Evolutionary conservation across 2,797 vertebrate genomes (phyloP), one percentile per base, ranked within the genome.

Genomic region (Clarias platycephalus): DNA sequence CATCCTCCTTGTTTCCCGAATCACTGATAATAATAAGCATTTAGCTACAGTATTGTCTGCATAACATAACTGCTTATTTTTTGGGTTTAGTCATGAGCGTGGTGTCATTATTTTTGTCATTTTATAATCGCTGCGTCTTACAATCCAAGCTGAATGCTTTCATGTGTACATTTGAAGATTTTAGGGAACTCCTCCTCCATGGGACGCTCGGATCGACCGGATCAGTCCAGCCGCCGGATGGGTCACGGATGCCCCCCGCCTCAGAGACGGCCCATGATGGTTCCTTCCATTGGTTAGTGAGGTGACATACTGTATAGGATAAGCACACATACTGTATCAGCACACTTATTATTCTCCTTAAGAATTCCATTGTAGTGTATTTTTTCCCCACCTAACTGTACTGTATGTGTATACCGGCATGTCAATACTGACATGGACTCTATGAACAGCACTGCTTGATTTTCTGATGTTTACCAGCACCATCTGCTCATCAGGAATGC

Each of bases 231-330:
- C 86, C 94, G 96, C 89, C 96, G 96, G 93, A 91, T 92, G 84
- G 91, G 95, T 88, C 96, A 95, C 8, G 92, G 96, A 86, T 92
- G 95, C 77, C 91, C 91, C 49, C 95, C 94, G 83, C 93, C 95
- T 64, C 97, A 94, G 81, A 94, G 97, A 89, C 91, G 96, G 71
- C 95, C 96, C 88, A 96, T 96, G 66, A 86, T 91, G 90, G 95
- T 94, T 90, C 97, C 97, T 83, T 95, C 97, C 91, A 97, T 97
- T 90, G 98, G 98, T 99, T 92, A 99, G 98, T 99, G 94, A 90
- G 92, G 91, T 94, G 91, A 91, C 88, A 87, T 90, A 84, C 88
- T 86, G 89, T 91, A 90, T 91, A 91, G 88, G 89, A 80, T 82
- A 76, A 72, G 2, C 81, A 84, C 40, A 44, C 40, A 1, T 34